Base-by-base conservation (phyloP, 2,113 vertebrate species). In the Planiliza haematocheilus region DNA sequence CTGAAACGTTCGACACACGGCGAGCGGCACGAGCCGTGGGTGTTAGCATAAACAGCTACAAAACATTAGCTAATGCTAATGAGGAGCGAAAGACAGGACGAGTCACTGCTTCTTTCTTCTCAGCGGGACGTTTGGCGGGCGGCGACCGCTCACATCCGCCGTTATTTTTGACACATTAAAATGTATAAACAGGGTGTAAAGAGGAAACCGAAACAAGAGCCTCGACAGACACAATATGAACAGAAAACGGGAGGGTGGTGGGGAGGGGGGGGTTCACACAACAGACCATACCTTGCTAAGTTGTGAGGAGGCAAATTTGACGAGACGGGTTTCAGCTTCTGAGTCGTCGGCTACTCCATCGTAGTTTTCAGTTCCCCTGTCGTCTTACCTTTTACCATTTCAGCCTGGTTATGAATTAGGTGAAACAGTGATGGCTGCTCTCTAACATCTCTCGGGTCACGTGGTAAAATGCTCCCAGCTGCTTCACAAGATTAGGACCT, bases 391-490 rank as follows among this genome's bases (percentile, higher is more conserved):
- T 75, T 68, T 70, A 55, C 50, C 72, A 73, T 79, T 82, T 76
- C 79, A 70, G 73, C 45, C 82, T 72, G 82, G 75, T 74, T 85
- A 83, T 90, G 91, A 88, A 89, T 90, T 83, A 68, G 85, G 80
- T 89, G 81, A 87, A 92, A 89, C 87, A 90, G 85, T 85, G 90
- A 94, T 91, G 93, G 91, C 93, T 92, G 89, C 92, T 86, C 90
- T 76, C 83, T 88, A 89, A 87, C 92, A 85, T 86, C 88, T 72
- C 89, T 68, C 52, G 7, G 39, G 50, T 95, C 95, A 95, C 95
- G 93, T 95, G 95, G 89, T 92, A 39, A 90, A 93, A 90, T 82
- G 89, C 93, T 90, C 92, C 88, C 94, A 94, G 93, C 93, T 89
- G 90, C 91, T 84, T 38, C 58, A 56, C 51, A 20, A 69, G 89